Percentiles rank a stretch among this genome's conserved stretches.
phyloP scores from a whole-genome alignment of 2,113 vertebrate species.

The Gambusia affinis region DNA sequence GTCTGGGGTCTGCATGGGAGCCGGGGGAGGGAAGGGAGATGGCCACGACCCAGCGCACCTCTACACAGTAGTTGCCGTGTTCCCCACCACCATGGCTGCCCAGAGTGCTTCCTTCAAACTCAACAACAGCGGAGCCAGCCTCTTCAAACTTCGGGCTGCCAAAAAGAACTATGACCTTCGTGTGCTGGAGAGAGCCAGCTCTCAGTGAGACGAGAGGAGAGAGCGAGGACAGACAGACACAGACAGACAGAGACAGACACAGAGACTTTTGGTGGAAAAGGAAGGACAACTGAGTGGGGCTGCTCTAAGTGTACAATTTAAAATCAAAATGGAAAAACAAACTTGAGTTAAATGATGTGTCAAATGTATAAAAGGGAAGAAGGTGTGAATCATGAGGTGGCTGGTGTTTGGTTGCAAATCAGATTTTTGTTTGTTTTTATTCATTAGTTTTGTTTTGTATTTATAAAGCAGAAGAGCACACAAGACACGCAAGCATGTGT shows the following conservation, averaged over 20 bases:
- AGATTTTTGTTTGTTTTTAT: slow-evolving; percentile 69
- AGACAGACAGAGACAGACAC: slow-evolving; percentile 26
- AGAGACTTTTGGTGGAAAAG: slow-evolving; percentile 59
- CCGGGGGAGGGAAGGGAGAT: slow-evolving; percentile 75
- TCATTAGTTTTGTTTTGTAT: slow-evolving; percentile 74
- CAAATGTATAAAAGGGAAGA: slow-evolving; percentile 76
- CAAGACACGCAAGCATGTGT: slow-evolving; percentile 78
- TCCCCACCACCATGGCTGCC: slow-evolving; percentile 94
- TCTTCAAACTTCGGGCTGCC: slow-evolving; percentile 96
- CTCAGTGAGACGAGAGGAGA: slow-evolving; percentile 82
- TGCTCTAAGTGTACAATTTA: slow-evolving; percentile 67
- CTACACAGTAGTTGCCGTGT: slow-evolving; percentile 98
- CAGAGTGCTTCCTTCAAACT: slow-evolving; percentile 98
- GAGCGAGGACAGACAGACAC: slow-evolving; percentile 34
- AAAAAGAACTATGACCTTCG: slow-evolving; percentile 98
- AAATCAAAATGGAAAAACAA: slow-evolving; percentile 47
- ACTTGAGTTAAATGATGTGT: slow-evolving; percentile 61
- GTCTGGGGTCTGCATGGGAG: slow-evolving; percentile 50
- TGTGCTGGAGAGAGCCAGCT: slow-evolving; percentile 94
- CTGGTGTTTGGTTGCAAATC: slow-evolving; percentile 70
- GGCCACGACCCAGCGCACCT: slow-evolving; percentile 92
- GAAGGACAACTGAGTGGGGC: slow-evolving; percentile 58
- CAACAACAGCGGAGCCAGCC: slow-evolving; percentile 93
- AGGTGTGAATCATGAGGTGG: slow-evolving; percentile 73
- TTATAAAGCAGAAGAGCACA: slow-evolving; percentile 80